A percentile compares a stretch with the other conserved stretches of the same genome.
Conservation (phyloP, 2,797 vertebrate species). For the Apodemus agrarius region DNA sequence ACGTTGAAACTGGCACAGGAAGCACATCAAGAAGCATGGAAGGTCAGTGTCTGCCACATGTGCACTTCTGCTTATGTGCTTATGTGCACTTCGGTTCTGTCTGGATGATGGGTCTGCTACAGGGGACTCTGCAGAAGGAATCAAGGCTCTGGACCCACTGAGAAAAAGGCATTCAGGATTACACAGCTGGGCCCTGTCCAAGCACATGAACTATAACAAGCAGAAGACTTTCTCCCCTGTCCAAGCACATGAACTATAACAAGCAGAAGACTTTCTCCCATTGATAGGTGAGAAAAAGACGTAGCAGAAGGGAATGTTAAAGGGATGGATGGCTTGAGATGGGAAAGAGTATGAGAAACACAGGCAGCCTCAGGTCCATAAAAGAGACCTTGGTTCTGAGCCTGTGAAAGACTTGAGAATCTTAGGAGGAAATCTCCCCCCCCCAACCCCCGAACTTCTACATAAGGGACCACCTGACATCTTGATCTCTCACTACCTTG, state of each 20-base stretch:
- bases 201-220: not conserved
- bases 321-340: not conserved
- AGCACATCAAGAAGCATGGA: not conserved
- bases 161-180: not conserved
- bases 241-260: no score
- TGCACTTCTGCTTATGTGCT: no score
- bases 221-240: no score
- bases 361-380: not conserved
- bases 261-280: not conserved
- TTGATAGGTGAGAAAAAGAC: not conserved
- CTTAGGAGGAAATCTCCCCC: not conserved
- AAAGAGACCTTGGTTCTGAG: not conserved
- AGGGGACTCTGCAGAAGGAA: not conserved
- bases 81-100: not conserved
- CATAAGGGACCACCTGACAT: not conserved
- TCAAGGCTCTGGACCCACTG: not conserved
- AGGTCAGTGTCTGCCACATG: not conserved
- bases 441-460: no score
- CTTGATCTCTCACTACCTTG: not conserved
- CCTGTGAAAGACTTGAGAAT: not conserved
- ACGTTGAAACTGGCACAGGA: not conserved
- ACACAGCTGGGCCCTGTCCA: not conserved
- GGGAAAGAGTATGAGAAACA: accelerated
- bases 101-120: not conserved
- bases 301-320: not conserved